Evolutionary conservation across 2,888 invertebrate species (phyloP).

Genomic region (Phaedon cochleariae): DNA sequence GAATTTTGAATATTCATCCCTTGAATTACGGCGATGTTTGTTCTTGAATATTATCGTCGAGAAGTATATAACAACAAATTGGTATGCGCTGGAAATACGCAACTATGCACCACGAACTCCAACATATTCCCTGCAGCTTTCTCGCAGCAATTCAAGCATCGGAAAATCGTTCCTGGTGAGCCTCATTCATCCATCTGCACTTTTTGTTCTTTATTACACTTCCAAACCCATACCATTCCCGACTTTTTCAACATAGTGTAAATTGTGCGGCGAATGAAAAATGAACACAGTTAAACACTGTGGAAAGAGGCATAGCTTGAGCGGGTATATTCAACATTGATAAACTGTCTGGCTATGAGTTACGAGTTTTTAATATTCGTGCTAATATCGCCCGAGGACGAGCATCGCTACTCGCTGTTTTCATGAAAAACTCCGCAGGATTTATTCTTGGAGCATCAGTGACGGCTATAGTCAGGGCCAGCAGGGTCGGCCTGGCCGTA

Average conservation of each 20-base stretch:
- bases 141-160: too few species aligned
- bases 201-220: neutral
- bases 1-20: too few species aligned
- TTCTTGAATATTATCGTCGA: too few species aligned
- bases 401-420: neutral
- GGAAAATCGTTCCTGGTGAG: too few species aligned
- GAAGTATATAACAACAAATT: too few species aligned
- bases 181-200: neutral
- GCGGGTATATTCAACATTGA: slow-evolving; percentile 47
- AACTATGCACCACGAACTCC: too few species aligned
- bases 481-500: too few species aligned
- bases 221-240: neutral
- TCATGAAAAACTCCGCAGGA: neutral
- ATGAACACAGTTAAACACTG: slow-evolving; percentile 45
- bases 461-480: too few species aligned
- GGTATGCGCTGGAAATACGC: too few species aligned
- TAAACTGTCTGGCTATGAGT: slow-evolving; percentile 54
- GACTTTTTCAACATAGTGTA: slow-evolving; percentile 19
- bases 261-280: slow-evolving; percentile 40
- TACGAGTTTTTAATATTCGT: slow-evolving; percentile 57
- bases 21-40: too few species aligned
- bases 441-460: slow-evolving; percentile 14
- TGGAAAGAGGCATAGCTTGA: slow-evolving; percentile 41
- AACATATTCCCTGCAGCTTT: too few species aligned
- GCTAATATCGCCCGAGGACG: slow-evolving; percentile 47